Evolutionary conservation across 1,140 invertebrate genomes (phyloP).

Genomic region (Drosophila sechellia): DNA sequence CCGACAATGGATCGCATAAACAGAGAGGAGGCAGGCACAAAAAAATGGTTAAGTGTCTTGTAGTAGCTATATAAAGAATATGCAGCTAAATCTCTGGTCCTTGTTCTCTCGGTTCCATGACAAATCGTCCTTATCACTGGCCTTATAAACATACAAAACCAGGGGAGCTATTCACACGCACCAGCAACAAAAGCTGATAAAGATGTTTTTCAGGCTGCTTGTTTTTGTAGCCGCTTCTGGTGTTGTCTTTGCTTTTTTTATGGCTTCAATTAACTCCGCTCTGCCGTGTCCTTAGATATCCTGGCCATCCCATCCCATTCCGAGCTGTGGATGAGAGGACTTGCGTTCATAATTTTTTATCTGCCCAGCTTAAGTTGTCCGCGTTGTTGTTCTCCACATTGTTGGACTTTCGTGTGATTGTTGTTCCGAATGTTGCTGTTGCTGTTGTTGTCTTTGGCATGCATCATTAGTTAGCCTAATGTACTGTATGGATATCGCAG

Average conservation of each 20-base stretch:
- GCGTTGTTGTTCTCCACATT: conserved; percentile 56
- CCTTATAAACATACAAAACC: conserved; percentile 56
- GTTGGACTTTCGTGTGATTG: conserved; percentile 13
- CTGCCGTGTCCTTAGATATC: conserved; percentile 55
- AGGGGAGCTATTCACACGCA: conserved; percentile 76
- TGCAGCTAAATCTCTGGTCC: conserved; percentile 66
- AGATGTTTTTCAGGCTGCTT: conserved; percentile 57
- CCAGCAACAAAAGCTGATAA: conserved; percentile 59
- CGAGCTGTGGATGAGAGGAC: conserved; percentile 56
- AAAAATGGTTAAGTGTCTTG: conserved; percentile 33
- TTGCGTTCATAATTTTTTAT: conserved; percentile 82
- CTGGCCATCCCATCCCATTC: conserved; percentile 4
- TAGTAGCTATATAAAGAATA: conserved; percentile 42
- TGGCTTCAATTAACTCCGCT: conserved; percentile 77
- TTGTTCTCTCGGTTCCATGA: conserved; percentile 53
- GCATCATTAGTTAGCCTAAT: conserved; percentile 81
- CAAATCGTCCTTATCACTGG: conserved; percentile 74
- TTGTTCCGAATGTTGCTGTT: conserved; percentile 53
- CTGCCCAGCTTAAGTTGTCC: conserved; percentile 66
- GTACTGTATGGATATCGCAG: conserved; percentile 64
- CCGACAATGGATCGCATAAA: conserved; percentile 42
- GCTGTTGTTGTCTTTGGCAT: conserved; percentile 64
- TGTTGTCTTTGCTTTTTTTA: conserved; percentile 74
- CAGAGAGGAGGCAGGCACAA: background rate
- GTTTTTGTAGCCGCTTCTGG: conserved; percentile 9